Conservation (phyloP, 1,140 invertebrate genomes). For the Atta texana region DNA sequence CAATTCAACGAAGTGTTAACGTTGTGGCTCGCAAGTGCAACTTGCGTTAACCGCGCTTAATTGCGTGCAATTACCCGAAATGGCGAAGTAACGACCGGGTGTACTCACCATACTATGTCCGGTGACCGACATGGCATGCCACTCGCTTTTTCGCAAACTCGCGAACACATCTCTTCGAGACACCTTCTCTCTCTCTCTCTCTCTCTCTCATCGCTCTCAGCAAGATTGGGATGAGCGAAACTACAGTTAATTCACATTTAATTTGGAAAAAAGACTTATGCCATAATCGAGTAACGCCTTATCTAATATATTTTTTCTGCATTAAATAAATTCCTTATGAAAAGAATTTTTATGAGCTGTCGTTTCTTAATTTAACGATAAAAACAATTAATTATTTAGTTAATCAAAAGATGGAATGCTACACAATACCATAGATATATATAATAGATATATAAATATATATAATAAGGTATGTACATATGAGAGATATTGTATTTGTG, state of each 20-base stretch:
- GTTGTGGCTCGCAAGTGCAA: slow-evolving; percentile 67
- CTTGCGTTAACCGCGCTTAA: slow-evolving; percentile 73
- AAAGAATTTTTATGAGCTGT: background rate
- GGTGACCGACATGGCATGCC: slow-evolving; percentile 21
- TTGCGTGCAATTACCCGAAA: slow-evolving; percentile 74
- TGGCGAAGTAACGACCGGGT: slow-evolving; percentile 71
- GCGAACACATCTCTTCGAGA: slow-evolving; percentile 6
- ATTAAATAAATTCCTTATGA: background rate
- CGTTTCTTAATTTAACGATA: background rate
- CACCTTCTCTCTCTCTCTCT: background rate
- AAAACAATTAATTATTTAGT: background rate
- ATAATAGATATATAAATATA: background rate
- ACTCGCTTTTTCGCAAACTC: slow-evolving; percentile 47
- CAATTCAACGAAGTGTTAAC: slow-evolving; percentile 71
- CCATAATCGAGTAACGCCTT: background rate
- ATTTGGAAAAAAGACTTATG: background rate
- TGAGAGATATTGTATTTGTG: no score
- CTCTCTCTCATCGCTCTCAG: background rate
- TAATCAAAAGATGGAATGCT: background rate
- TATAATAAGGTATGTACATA: no score
- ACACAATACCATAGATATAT: no score
- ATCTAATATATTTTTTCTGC: background rate
- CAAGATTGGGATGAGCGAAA: slow-evolving; percentile 10
- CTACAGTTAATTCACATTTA: slow-evolving; percentile 42
- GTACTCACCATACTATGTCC: background rate